These are phyloP conservation scores for Crotalus tigris DNA, from an alignment of 2,113 vertebrate genomes.

Conservation along the genomic window DNA sequence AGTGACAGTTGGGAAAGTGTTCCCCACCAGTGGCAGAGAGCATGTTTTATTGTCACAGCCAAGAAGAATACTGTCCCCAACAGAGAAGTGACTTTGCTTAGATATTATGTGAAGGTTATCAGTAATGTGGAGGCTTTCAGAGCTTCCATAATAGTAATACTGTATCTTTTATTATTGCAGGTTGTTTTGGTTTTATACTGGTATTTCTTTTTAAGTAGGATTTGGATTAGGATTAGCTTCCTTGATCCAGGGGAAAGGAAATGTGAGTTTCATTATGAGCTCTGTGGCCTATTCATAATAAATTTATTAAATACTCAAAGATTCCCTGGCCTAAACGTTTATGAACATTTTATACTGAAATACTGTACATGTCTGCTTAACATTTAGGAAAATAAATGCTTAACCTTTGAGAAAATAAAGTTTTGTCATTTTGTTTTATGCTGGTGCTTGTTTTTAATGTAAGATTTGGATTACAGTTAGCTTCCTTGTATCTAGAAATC, in stretches of 20 bases:
- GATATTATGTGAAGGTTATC: constrained; percentile 76
- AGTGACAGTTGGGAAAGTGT: constrained; percentile 96
- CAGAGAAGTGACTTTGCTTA: constrained; percentile 68
- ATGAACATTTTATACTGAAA: not conserved
- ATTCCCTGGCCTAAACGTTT: not conserved
- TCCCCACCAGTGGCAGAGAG: constrained; percentile 94
- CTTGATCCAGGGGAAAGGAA: not conserved
- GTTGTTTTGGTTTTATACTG: not conserved
- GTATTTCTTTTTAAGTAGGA: constrained; percentile 6
- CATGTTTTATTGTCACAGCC: constrained; percentile 82
- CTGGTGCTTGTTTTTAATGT: constrained; percentile 10
- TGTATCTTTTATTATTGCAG: not conserved
- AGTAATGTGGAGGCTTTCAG: constrained; percentile 42
- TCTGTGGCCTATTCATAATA: not conserved
- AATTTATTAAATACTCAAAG: not conserved
- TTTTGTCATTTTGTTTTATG: not conserved
- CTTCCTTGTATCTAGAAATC: not conserved
- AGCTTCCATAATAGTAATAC: constrained; percentile 19
- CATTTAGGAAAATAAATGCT: not conserved
- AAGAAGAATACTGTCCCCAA: constrained; percentile 75
- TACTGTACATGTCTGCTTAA: not conserved
- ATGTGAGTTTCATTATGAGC: not conserved
- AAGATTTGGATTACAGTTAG: not conserved
- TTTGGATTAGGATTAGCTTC: not conserved
- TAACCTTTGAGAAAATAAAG: not conserved